phyloP scores from a whole-genome alignment of 2,888 invertebrate species.

The Diploptera punctata region DNA sequence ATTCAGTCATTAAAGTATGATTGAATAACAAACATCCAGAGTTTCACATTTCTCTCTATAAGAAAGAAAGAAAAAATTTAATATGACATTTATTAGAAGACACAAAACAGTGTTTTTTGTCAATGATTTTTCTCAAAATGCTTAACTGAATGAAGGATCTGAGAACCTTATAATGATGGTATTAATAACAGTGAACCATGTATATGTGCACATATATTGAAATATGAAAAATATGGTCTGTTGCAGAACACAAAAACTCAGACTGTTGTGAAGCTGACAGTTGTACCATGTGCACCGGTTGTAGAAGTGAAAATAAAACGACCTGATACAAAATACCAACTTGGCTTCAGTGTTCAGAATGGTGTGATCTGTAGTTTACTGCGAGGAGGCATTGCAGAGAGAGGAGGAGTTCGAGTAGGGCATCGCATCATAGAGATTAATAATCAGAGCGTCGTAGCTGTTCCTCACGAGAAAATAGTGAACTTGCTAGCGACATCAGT shows the following conservation, averaged over 20 bases:
- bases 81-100: no score
- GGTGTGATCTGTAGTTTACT: slow-evolving; percentile 99
- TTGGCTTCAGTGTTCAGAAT: slow-evolving; percentile 99
- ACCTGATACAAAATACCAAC: slow-evolving; percentile 99
- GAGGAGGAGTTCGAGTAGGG: slow-evolving; percentile 98
- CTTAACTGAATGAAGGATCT: not conserved
- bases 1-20: no score
- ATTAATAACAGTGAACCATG: not conserved
- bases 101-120: no score
- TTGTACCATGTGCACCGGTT: slow-evolving; percentile 99
- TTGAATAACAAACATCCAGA: no score
- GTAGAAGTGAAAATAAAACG: slow-evolving; percentile 99
- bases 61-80: no score
- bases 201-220: not conserved
- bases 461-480: slow-evolving; percentile 99
- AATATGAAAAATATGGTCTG: no score
- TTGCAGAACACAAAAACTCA: slow-evolving; percentile 86
- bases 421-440: slow-evolving; percentile 99
- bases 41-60: no score
- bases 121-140: no score
- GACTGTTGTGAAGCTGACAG: slow-evolving; percentile 98
- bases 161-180: not conserved
- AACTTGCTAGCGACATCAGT: slow-evolving; percentile 98
- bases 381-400: slow-evolving; percentile 97
- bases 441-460: slow-evolving; percentile 99